Evolutionary conservation across 2,113 vertebrate genomes (phyloP).

Genomic region (Seriola aureovittata): DNA sequence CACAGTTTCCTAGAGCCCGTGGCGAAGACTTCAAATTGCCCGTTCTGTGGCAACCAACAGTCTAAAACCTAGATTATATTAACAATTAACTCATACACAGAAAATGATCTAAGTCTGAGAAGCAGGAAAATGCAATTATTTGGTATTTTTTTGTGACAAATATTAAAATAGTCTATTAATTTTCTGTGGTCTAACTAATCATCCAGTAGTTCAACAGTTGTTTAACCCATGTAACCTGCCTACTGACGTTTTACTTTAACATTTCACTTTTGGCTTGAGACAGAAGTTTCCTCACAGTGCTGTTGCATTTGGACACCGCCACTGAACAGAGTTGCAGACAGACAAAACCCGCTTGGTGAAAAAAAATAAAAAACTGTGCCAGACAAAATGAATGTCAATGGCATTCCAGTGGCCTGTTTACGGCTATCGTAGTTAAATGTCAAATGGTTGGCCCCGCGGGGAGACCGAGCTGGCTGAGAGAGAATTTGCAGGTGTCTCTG

Average conservation of each 20-base stretch:
- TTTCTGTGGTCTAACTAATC: too few species aligned
- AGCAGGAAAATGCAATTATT: neutral
- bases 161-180: too few species aligned
- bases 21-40: neutral
- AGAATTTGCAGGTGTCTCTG: constrained; percentile 58
- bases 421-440: constrained; percentile 78
- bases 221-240: neutral
- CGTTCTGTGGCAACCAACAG: neutral
- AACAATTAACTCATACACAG: too few species aligned
- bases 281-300: neutral
- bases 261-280: too few species aligned
- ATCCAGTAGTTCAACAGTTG: neutral
- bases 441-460: constrained; percentile 60
- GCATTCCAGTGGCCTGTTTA: constrained; percentile 76
- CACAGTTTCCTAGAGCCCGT: neutral
- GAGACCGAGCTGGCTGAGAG: constrained; percentile 23
- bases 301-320: neutral
- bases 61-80: neutral
- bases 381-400: constrained; percentile 79
- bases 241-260: neutral
- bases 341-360: constrained; percentile 36
- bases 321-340: neutral
- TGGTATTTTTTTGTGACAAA: neutral
- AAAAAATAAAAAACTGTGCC: constrained; percentile 32
- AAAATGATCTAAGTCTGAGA: neutral